Evolutionary conservation across 2,797 vertebrate genomes (phyloP).

Genomic region (Siniperca undulata): DNA sequence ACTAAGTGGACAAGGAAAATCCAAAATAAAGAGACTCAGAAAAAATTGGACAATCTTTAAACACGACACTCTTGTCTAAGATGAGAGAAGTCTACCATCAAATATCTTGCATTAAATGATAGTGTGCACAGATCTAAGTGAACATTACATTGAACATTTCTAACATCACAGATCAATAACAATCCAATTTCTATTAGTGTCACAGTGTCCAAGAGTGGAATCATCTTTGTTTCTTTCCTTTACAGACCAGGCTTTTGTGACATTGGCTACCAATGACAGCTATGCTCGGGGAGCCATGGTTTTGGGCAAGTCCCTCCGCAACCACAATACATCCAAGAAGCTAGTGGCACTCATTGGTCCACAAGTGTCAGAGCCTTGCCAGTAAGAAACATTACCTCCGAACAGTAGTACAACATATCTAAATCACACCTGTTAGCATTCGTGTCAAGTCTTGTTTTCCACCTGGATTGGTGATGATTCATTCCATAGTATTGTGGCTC

Average conservation of each 20-base stretch:
- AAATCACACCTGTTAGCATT: background rate
- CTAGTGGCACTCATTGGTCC: constrained; percentile 91
- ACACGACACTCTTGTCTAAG: background rate
- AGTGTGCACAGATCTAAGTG: too few relatives aligned
- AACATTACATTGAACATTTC: background rate
- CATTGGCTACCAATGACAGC: constrained; percentile 94
- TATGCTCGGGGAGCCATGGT: constrained; percentile 97
- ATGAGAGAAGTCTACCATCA: background rate
- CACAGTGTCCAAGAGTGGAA: background rate
- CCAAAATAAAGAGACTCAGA: background rate
- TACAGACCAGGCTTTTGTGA: constrained; percentile 97
- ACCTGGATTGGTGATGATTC: constrained; percentile 1
- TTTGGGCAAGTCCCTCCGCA: constrained; percentile 92
- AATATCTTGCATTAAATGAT: background rate
- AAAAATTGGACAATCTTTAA: background rate
- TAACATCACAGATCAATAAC: background rate
- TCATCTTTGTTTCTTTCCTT: background rate
- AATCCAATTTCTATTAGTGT: background rate
- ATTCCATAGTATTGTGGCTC: constrained; percentile 20
- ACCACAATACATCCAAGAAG: constrained; percentile 89
- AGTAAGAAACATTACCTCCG: constrained; percentile 78
- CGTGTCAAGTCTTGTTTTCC: constrained; percentile 16
- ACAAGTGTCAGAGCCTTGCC: constrained; percentile 91
- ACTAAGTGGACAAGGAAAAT: background rate
- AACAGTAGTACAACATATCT: background rate